These are phyloP conservation scores for Microplitis deprimator DNA, from an alignment of 2,888 invertebrate species.

Conservation along the genomic window DNA sequence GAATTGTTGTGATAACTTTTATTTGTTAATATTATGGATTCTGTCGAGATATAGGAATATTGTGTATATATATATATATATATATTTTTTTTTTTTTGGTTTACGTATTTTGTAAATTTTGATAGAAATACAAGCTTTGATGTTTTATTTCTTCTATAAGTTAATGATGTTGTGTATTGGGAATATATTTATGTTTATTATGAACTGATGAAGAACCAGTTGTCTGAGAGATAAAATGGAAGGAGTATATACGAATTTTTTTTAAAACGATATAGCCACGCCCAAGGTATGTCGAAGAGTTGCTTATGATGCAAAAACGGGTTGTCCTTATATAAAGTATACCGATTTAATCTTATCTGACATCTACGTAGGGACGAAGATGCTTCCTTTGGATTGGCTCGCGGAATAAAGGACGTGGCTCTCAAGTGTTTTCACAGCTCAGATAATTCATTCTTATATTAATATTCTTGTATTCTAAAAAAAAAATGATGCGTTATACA, in stretches of 20 bases:
- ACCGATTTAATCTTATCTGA: conserved; percentile 41
- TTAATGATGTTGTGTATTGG: conserved; percentile 7
- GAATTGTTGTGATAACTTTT: conserved; percentile 9
- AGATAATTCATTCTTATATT: neutral
- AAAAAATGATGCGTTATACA: neutral
- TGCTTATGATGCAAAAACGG: conserved; percentile 32
- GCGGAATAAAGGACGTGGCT: conserved; percentile 18
- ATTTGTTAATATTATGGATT: neutral
- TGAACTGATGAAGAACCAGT: conserved; percentile 43
- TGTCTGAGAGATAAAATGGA: conserved; percentile 43
- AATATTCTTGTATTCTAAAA: neutral
- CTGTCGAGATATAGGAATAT: too few relatives aligned
- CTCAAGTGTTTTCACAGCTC: conserved; percentile 2
- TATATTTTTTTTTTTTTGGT: too few relatives aligned
- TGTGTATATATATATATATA: too few relatives aligned
- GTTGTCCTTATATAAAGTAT: conserved; percentile 35
- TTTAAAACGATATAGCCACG: conserved; percentile 42
- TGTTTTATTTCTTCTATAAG: neutral
- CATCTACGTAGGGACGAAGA: conserved; percentile 27
- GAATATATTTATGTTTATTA: neutral
- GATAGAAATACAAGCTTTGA: too few relatives aligned
- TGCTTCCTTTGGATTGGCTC: conserved; percentile 32
- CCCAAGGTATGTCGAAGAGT: conserved; percentile 35
- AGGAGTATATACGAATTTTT: conserved; percentile 43
- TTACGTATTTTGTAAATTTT: too few relatives aligned